Base-by-base conservation (phyloP, 1,140 invertebrate genomes). In the Bombus soroeensis region DNA sequence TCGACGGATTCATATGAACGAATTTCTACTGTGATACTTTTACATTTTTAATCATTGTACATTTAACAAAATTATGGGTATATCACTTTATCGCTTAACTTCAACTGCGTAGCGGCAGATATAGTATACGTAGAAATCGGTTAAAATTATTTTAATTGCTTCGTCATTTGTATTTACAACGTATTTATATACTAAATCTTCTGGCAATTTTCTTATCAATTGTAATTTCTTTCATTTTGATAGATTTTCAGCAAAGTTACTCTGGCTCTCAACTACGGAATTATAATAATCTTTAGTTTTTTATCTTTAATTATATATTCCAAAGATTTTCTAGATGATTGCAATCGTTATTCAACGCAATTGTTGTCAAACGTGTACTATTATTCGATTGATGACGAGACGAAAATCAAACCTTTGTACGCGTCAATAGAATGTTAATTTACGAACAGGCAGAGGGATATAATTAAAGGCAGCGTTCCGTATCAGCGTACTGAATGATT, bases 401-500 rank as follows among this genome's bases (percentile, higher is more conserved):
- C 57, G 47, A 71, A 57, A 70, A 28, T 34, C 39, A n/a, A 25
- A 15, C 66, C 84, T 89, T 89, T 89, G 64, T 89, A 84, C 64
- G 57, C 70, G 39, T 25, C 47, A 28, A 41, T 89, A 59, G 78
- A 85, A 89, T 59, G 73, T 91, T 84, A 83, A 89, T 88, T 91
- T 89, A 91, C 87, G 85, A 88, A 87, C 87, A 81, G 71, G 47
- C 62, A n/a, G 41, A 32, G 47, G 47, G 64, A 64, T 79, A 78
- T 91, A 91, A 91, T 91, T 90, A 89, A 90, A 91, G 89, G 84
- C 78, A 89, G 62, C 78, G 90, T 91, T 82, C 89, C 62, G 71
- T 90, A 90, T 90, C 88, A 70, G 43, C 53, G 77, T 78, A 57
- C 62, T 57, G 78, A 70, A 76, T 89, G 87, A 91, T 87, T 80